These are phyloP conservation scores for Bathynomus jamesi DNA, from an alignment of 1,140 invertebrate genomes.

Conservation along the genomic window DNA sequence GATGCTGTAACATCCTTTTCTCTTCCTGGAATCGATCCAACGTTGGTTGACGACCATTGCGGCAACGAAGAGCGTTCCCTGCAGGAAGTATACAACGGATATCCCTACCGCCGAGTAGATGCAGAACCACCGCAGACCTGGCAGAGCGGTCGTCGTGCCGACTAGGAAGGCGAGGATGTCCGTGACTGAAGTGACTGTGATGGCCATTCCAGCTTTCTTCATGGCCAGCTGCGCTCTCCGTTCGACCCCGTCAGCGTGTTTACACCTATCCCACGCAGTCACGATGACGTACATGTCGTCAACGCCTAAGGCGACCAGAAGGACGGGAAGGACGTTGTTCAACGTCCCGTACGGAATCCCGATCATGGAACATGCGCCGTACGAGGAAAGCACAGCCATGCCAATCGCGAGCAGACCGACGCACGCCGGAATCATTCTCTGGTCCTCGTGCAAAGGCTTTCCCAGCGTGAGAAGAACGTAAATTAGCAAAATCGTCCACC, in stretches of 20 bases:
- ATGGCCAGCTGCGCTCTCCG: slow-evolving; percentile 45
- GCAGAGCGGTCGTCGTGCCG: slow-evolving; percentile 53
- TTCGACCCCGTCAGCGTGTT: slow-evolving; percentile 36
- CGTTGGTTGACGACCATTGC: slow-evolving; percentile 49
- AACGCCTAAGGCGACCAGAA: slow-evolving; percentile 51
- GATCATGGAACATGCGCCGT: slow-evolving; percentile 51
- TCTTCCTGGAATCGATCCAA: slow-evolving; percentile 11
- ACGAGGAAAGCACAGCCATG: slow-evolving; percentile 49
- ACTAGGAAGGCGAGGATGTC: slow-evolving; percentile 58
- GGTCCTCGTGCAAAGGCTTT: slow-evolving; percentile 46
- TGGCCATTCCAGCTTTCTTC: slow-evolving; percentile 55
- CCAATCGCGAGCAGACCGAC: slow-evolving; percentile 48
- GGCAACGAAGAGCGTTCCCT: slow-evolving; percentile 52
- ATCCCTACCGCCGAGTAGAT: slow-evolving; percentile 49
- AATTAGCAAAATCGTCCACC: slow-evolving; percentile 49
- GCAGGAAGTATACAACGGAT: slow-evolving; percentile 49
- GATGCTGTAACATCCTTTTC: not conserved
- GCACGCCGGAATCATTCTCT: slow-evolving; percentile 45
- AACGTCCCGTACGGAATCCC: slow-evolving; percentile 51
- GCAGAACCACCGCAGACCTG: slow-evolving; percentile 49
- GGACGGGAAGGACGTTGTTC: slow-evolving; percentile 52
- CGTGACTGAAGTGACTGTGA: slow-evolving; percentile 60
- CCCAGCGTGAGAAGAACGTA: slow-evolving; percentile 52
- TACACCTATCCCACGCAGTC: slow-evolving; percentile 39
- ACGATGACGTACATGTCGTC: slow-evolving; percentile 52